phyloP scores from a whole-genome alignment of 2,888 invertebrate species.

The Melinopterus prodromus region DNA sequence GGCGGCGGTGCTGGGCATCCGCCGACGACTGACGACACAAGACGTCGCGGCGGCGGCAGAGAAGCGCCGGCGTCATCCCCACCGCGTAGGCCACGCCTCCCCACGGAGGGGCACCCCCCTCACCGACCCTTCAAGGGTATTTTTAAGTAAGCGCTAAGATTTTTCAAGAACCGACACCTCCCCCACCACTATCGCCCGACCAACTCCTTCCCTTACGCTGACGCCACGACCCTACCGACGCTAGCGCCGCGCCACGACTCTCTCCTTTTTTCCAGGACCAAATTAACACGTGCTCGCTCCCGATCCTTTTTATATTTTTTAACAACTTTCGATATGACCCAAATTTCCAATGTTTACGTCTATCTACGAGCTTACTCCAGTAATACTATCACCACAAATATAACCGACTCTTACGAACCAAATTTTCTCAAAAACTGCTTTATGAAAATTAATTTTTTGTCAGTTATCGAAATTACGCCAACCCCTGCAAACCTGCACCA shows the following conservation, averaged over 20 bases:
- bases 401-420: too few relatives aligned
- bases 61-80: constrained; percentile 57
- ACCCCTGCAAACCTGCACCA: too few relatives aligned
- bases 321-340: constrained; percentile 4
- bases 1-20: constrained; percentile 59
- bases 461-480: too few relatives aligned
- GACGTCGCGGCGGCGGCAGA: constrained; percentile 58
- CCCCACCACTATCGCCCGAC: constrained; percentile 37
- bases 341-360: constrained; percentile 4
- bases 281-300: neutral
- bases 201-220: constrained; percentile 47
- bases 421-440: too few relatives aligned
- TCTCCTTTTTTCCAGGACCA: neutral
- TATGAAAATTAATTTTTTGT: too few relatives aligned
- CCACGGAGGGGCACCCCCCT: constrained; percentile 54
- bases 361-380: neutral
- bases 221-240: constrained; percentile 21
- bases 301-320: constrained; percentile 11
- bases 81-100: constrained; percentile 57
- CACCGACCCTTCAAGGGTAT: constrained; percentile 54
- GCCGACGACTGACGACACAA: constrained; percentile 62
- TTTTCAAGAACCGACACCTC: constrained; percentile 53
- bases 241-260: neutral
- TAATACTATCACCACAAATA: too few relatives aligned
- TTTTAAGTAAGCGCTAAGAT: constrained; percentile 61